Conservation (phyloP, 2,113 vertebrate species). For the Daphoenositta chrysoptera region DNA sequence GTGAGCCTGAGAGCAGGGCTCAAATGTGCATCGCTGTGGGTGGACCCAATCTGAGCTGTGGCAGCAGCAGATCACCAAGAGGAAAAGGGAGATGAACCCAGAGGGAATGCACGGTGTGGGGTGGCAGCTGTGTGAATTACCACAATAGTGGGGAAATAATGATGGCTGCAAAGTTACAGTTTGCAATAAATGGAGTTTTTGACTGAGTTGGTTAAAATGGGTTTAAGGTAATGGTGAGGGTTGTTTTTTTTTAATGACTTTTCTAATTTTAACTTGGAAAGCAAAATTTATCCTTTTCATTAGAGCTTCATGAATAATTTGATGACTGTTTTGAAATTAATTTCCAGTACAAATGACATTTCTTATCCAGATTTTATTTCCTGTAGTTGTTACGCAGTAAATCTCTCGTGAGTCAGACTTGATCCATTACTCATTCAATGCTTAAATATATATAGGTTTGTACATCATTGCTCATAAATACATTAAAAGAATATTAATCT, state of each 20-base stretch:
- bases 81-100: background rate
- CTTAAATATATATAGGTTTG: background rate
- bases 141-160: background rate
- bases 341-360: background rate
- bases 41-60: background rate
- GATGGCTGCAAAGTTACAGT: background rate
- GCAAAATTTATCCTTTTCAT: background rate
- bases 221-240: background rate
- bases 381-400: background rate
- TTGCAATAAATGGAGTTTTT: background rate
- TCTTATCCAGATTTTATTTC: background rate
- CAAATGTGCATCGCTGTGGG: fast-evolving
- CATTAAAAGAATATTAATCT: slow-evolving; percentile 34
- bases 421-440: background rate
- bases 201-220: background rate
- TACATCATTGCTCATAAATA: background rate
- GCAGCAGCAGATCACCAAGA: too few relatives aligned
- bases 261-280: background rate
- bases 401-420: background rate
- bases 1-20: background rate
- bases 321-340: background rate
- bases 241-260: background rate
- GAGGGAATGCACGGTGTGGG: fast-evolving
- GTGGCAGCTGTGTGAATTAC: background rate
- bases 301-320: background rate